Conservation (phyloP, 2,888 invertebrate genomes). For the Morpho helenor region DNA sequence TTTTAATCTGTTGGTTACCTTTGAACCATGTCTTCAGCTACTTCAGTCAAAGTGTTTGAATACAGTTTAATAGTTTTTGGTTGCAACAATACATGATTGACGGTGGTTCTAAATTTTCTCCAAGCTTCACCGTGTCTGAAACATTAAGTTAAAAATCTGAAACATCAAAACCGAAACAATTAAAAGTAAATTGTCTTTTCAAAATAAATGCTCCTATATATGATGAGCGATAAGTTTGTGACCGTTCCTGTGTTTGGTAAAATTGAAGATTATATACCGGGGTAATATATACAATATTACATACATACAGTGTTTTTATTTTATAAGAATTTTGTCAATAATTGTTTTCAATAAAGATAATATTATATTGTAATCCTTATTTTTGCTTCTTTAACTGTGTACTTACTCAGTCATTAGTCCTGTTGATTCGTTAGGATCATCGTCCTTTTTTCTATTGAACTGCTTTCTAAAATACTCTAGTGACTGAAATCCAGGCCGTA, state of each 20-base stretch:
- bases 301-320: too few species aligned
- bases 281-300: too few species aligned
- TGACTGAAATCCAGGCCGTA: constrained; percentile 45
- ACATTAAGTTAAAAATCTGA: constrained; percentile 1
- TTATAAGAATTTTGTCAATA: too few species aligned
- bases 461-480: constrained; percentile 46
- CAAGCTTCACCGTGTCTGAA: constrained; percentile 87
- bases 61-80: constrained; percentile 85
- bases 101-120: constrained; percentile 86
- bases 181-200: background rate
- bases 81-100: constrained; percentile 87
- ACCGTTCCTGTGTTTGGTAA: too few species aligned
- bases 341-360: too few species aligned
- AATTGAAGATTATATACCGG: too few species aligned
- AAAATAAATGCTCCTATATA: background rate
- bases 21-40: constrained; percentile 82
- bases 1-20: constrained; percentile 55
- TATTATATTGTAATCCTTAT: too few species aligned
- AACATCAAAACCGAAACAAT: too few species aligned
- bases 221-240: background rate
- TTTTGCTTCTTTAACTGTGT: too few species aligned
- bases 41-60: constrained; percentile 80
- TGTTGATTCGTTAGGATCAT: constrained; percentile 26
- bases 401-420: constrained; percentile 24
- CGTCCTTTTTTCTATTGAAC: constrained; percentile 29